Evolutionary conservation across 2,797 vertebrate species (phyloP).

Genomic region (Lepilemur septentrionalis): DNA sequence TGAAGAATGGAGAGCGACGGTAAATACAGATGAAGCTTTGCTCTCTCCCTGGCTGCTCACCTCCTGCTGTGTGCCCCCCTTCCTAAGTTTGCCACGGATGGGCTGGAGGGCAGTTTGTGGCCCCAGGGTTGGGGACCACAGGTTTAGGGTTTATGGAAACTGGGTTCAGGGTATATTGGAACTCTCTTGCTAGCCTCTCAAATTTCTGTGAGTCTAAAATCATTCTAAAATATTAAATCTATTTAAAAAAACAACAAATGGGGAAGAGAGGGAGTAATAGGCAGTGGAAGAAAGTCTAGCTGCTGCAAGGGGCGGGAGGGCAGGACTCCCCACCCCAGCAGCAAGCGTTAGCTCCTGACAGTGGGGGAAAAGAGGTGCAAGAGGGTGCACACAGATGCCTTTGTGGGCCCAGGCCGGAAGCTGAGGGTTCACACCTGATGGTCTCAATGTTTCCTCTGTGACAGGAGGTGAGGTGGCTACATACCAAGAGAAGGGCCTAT

Average conservation of each 20-base stretch:
- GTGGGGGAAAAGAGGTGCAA: neutral
- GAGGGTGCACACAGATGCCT: neutral
- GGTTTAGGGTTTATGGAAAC: neutral
- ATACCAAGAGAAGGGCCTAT: neutral
- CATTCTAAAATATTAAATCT: neutral
- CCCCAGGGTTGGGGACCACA: too few species aligned
- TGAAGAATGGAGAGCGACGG: too few species aligned
- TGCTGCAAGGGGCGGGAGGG: neutral
- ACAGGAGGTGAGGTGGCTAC: neutral
- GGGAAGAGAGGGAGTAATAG: neutral
- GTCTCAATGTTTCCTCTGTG: neutral
- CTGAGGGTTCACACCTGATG: neutral
- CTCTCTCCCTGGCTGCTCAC: too few species aligned
- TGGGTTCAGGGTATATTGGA: neutral
- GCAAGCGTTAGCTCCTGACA: neutral
- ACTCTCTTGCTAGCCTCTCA: neutral
- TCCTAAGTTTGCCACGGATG: too few species aligned
- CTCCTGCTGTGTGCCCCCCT: too few species aligned
- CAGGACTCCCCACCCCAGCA: too few species aligned
- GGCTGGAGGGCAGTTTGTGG: too few species aligned
- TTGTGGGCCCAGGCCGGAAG: neutral
- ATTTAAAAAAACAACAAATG: neutral
- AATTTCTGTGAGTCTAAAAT: conserved; percentile 5
- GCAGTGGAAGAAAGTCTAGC: neutral
- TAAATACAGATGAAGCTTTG: too few species aligned